phyloP scores from a whole-genome alignment of 2,797 vertebrate species.

The Schizopygopsis pylzovi region DNA sequence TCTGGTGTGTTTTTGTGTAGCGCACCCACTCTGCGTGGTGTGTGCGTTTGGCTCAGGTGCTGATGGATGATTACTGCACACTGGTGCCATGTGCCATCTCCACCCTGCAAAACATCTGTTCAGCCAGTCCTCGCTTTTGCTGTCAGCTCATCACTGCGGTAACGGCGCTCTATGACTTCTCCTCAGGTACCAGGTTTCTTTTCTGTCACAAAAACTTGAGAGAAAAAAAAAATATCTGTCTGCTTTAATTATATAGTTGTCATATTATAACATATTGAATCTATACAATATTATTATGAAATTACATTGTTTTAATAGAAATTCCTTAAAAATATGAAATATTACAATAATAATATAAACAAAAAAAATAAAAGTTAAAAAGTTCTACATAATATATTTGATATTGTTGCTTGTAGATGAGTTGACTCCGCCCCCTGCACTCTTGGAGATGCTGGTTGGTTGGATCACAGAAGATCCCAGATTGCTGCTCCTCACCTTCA shows the following conservation, averaged over 20 bases:
- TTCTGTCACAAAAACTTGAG: not conserved
- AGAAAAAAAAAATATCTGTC: not conserved
- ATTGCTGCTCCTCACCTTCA: slow-evolving; percentile 91
- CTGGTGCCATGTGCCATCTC: slow-evolving; percentile 90
- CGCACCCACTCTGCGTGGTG: slow-evolving; percentile 89
- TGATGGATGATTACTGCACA: slow-evolving; percentile 96
- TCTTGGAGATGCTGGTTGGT: slow-evolving; percentile 91
- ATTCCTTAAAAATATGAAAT: not conserved
- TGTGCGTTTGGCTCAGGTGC: slow-evolving; percentile 86
- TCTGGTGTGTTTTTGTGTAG: slow-evolving; percentile 69
- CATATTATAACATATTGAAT: not conserved
- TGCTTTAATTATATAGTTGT: not conserved
- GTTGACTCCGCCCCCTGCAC: slow-evolving; percentile 89
- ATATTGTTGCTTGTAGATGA: slow-evolving; percentile 79
- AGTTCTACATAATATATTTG: not conserved
- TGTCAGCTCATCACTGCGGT: slow-evolving; percentile 95
- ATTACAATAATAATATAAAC: not conserved
- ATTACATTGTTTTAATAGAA: not conserved
- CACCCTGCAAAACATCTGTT: slow-evolving; percentile 90
- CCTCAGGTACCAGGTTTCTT: slow-evolving; percentile 74
- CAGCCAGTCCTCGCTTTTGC: slow-evolving; percentile 94
- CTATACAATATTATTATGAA: not conserved
- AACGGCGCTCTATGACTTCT: slow-evolving; percentile 90
- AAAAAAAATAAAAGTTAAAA: not conserved
- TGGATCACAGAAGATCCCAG: slow-evolving; percentile 95